phyloP scores from a whole-genome alignment of 2,888 invertebrate species.

The Catocala sponsa region DNA sequence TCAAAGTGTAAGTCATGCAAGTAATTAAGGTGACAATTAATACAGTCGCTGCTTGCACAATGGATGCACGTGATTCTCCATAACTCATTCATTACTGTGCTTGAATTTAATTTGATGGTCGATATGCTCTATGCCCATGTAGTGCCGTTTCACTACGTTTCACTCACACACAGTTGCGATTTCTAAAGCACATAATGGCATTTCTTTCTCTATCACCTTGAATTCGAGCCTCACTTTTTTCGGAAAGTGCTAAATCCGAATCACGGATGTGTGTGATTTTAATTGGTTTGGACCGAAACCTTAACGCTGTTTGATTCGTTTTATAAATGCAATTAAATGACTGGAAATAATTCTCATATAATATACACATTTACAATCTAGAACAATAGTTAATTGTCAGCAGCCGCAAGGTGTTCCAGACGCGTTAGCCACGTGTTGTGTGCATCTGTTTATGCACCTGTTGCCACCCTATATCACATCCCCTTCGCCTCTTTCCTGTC shows the following conservation, averaged over 20 bases:
- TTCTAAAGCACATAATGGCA: conserved; percentile 69
- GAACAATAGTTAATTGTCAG: too few relatives aligned
- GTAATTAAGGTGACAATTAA: conserved; percentile 27
- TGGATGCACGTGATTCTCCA: conserved; percentile 41
- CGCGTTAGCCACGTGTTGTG: conserved; percentile 53
- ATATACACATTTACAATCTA: too few relatives aligned
- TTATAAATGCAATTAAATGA: background rate
- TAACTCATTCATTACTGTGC: conserved; percentile 64
- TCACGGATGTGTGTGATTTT: conserved; percentile 30
- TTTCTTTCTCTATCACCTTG: conserved; percentile 69
- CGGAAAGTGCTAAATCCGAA: conserved; percentile 29
- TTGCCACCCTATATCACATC: conserved; percentile 37
- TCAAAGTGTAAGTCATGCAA: conserved; percentile 31
- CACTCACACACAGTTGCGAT: conserved; percentile 72
- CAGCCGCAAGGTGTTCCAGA: conserved; percentile 26
- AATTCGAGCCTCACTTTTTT: conserved; percentile 34
- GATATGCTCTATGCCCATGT: conserved; percentile 79
- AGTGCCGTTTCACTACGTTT: conserved; percentile 80
- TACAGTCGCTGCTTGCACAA: conserved; percentile 27
- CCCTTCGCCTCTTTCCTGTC: conserved; percentile 29
- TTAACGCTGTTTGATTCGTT: conserved; percentile 7
- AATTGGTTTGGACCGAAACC: conserved; percentile 19
- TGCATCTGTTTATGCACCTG: conserved; percentile 64
- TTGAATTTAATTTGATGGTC: conserved; percentile 82
- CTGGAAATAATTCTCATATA: too few relatives aligned